A percentile compares a stretch with the other conserved stretches of the same genome.
phyloP scores from a whole-genome alignment of 1,140 invertebrate species.

The Trichomalopsis sarcophagae region DNA sequence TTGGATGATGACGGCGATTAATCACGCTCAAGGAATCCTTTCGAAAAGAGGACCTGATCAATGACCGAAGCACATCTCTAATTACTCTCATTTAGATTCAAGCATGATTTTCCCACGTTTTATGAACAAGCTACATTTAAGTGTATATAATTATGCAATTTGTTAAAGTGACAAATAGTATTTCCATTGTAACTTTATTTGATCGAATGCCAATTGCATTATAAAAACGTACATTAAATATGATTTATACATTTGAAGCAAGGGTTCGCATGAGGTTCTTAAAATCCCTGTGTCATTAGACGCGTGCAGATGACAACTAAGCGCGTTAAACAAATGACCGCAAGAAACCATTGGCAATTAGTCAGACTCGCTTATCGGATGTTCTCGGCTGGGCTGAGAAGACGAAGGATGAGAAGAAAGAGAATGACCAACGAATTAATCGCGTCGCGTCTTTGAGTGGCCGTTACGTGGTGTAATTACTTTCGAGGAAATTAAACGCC shows the following conservation, averaged over 20 bases:
- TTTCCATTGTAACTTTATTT: too few relatives aligned
- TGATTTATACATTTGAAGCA: neutral
- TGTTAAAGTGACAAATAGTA: too few relatives aligned
- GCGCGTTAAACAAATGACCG: neutral
- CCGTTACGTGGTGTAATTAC: constrained; percentile 28
- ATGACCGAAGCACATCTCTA: too few relatives aligned
- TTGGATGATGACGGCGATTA: too few relatives aligned
- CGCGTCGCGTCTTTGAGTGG: constrained; percentile 20
- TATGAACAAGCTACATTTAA: too few relatives aligned
- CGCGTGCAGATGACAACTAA: neutral
- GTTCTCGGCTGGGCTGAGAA: neutral
- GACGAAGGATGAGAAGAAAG: neutral
- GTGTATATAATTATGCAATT: too few relatives aligned
- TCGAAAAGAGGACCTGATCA: too few relatives aligned
- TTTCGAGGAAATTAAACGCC: constrained; percentile 19
- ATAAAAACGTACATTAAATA: too few relatives aligned
- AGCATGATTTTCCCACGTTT: too few relatives aligned
- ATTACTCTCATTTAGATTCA: too few relatives aligned
- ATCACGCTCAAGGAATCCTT: too few relatives aligned
- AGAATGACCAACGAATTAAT: constrained; percentile 6
- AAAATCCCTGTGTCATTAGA: neutral
- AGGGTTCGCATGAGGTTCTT: neutral
- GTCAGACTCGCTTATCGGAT: neutral
- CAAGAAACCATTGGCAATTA: constrained; percentile 1
- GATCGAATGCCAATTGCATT: too few relatives aligned